A percentile compares a stretch with the other conserved stretches of the same genome.
Evolutionary conservation across 92 coral and sea anemone species (phyloP).

Genomic region (Virgularia gustaviana): DNA sequence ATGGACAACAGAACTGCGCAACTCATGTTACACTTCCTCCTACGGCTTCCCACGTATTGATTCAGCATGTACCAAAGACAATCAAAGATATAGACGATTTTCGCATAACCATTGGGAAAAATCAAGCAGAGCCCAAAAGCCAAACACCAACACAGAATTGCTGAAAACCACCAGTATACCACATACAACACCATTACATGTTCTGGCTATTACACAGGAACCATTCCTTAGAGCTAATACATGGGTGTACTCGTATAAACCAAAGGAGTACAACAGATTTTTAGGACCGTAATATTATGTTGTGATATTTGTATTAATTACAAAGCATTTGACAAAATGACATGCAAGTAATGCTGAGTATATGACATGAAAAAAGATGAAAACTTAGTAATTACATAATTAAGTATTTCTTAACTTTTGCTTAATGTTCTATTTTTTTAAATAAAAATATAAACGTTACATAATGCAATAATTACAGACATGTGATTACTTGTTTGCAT

Average conservation of each 20-base stretch:
- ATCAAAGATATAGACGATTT: constrained; percentile 59
- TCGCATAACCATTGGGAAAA: constrained; percentile 59
- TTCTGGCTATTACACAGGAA: constrained; percentile 74
- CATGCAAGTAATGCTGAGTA: too few relatives aligned
- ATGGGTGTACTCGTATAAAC: constrained; percentile 87
- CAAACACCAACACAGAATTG: constrained; percentile 69
- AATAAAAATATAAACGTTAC: too few relatives aligned
- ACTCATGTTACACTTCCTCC: constrained; percentile 68
- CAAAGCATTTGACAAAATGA: not conserved
- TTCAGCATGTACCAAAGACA: constrained; percentile 28
- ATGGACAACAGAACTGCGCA: constrained; percentile 49
- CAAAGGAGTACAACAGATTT: constrained; percentile 46
- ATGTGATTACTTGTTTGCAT: too few relatives aligned
- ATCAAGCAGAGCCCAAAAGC: constrained; percentile 67
- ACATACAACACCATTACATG: constrained; percentile 78
- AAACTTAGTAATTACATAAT: too few relatives aligned
- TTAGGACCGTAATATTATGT: constrained; percentile 11
- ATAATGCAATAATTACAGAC: too few relatives aligned
- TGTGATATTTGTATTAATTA: not conserved
- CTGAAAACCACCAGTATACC: constrained; percentile 52
- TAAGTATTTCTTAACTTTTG: too few relatives aligned
- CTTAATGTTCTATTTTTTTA: too few relatives aligned
- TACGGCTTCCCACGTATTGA: constrained; percentile 51
- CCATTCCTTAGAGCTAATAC: constrained; percentile 74
- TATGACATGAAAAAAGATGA: too few relatives aligned